phyloP scores from a whole-genome alignment of 1,140 invertebrate genomes.

The Calliphora vicina region DNA sequence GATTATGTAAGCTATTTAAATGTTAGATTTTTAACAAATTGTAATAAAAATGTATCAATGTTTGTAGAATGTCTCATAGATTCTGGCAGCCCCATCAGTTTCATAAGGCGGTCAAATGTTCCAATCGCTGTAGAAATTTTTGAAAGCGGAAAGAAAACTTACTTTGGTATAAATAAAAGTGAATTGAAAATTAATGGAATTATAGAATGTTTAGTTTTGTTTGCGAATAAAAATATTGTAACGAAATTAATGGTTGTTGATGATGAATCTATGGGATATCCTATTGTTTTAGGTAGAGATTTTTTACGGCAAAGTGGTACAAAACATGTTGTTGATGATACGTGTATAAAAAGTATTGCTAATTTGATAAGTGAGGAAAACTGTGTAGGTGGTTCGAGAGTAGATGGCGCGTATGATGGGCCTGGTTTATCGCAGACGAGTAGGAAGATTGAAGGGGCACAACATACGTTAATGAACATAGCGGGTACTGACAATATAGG shows the following conservation, averaged over 20 bases:
- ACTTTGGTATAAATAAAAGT: slow-evolving; percentile 33
- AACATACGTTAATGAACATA: neutral
- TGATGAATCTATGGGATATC: slow-evolving; percentile 23
- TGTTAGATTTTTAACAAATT: neutral
- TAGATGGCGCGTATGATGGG: neutral
- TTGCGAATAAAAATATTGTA: slow-evolving; percentile 3
- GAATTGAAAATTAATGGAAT: slow-evolving; percentile 19
- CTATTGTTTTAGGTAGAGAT: slow-evolving; percentile 25
- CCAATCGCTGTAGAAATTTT: neutral
- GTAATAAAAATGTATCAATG: neutral
- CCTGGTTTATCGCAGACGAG: neutral
- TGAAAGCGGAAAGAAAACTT: neutral
- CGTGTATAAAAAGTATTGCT: neutral
- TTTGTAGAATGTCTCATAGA: slow-evolving; percentile 35
- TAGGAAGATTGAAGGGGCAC: neutral
- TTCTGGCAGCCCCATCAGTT: slow-evolving; percentile 30
- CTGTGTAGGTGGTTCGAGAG: neutral
- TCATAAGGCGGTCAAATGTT: neutral
- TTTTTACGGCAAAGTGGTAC: neutral
- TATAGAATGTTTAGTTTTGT: slow-evolving; percentile 16
- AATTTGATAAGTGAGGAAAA: neutral
- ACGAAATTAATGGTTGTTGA: slow-evolving; percentile 5
- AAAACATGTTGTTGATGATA: slow-evolving; percentile 43
- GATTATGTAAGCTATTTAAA: slow-evolving; percentile 21
- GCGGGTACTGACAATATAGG: neutral